Conservation (phyloP, 2,888 invertebrate genomes). For the Melangyna quadrimaculata region DNA sequence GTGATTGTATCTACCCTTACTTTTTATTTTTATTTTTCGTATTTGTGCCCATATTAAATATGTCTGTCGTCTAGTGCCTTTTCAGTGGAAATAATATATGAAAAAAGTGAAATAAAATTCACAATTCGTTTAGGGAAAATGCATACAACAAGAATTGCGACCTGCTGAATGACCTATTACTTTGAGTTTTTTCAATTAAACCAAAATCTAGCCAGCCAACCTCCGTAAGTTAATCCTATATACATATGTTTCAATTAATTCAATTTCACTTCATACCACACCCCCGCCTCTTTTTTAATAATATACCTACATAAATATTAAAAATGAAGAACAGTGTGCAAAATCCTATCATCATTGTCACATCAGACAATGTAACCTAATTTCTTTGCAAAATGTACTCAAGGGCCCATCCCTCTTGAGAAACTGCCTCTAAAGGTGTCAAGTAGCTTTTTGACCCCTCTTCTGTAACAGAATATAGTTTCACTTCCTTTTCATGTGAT, state of each 20-base stretch:
- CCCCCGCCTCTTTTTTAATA: not conserved
- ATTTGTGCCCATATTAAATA: not conserved
- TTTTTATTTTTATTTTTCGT: not conserved
- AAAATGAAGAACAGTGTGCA: slow-evolving; percentile 21
- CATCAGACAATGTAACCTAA: slow-evolving; percentile 64
- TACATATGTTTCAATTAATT: slow-evolving; percentile 20
- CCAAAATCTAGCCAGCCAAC: slow-evolving; percentile 27
- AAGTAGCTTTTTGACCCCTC: slow-evolving; percentile 70
- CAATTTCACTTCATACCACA: not conserved
- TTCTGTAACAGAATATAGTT: slow-evolving; percentile 33
- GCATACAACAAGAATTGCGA: slow-evolving; percentile 30
- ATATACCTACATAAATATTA: not conserved
- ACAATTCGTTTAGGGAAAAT: slow-evolving; percentile 6
- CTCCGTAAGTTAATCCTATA: too few relatives aligned
- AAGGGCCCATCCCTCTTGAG: slow-evolving; percentile 66
- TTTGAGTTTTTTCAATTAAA: slow-evolving; percentile 26
- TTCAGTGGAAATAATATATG: slow-evolving; percentile 36
- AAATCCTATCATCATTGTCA: slow-evolving; percentile 37
- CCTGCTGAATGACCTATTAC: slow-evolving; percentile 23
- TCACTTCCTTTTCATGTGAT: slow-evolving; percentile 54
- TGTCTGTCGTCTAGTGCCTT: slow-evolving; percentile 54
- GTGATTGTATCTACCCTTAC: slow-evolving; percentile 26
- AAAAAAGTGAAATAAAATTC: slow-evolving; percentile 20
- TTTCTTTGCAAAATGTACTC: slow-evolving; percentile 44
- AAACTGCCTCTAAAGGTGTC: slow-evolving; percentile 58